Percentiles rank a stretch among this genome's conserved stretches.
Conservation (phyloP, 2,797 vertebrate species). For the Lepilemur septentrionalis region DNA sequence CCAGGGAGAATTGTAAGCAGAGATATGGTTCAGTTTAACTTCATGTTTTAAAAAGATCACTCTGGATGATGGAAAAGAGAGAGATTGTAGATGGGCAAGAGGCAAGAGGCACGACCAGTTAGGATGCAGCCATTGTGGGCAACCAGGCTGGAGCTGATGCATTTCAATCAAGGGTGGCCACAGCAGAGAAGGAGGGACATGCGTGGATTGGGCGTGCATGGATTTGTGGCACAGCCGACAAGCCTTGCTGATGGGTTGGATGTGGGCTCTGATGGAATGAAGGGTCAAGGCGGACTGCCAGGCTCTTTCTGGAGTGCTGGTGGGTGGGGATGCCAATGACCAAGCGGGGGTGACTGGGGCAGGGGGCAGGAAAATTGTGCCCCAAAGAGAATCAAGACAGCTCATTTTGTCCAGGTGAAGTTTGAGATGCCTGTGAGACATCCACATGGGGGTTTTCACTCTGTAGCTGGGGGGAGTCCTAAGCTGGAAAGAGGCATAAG, state of each 20-base stretch:
- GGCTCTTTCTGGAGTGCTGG: background rate
- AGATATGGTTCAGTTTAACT: background rate
- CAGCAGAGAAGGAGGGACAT: background rate
- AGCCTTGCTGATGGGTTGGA: background rate
- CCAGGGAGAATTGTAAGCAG: background rate
- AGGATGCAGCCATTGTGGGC: background rate
- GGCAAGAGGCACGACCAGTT: background rate
- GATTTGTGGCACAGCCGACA: background rate
- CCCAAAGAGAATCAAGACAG: background rate
- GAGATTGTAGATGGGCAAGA: background rate
- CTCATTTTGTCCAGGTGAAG: background rate
- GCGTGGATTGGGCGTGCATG: accelerated
- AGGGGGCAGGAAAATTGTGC: background rate
- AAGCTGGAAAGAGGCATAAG: background rate
- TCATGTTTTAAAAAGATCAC: background rate
- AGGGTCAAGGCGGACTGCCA: background rate
- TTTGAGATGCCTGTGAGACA: background rate
- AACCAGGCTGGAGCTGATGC: background rate
- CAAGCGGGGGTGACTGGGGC: background rate
- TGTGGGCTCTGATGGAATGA: background rate
- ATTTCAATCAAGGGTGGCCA: background rate
- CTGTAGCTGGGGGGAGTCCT: background rate
- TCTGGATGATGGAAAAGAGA: background rate
- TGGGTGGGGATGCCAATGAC: background rate
- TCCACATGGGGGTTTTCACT: accelerated